Evolutionary conservation across 2,797 vertebrate species (phyloP).

Genomic region (Manis javanica): DNA sequence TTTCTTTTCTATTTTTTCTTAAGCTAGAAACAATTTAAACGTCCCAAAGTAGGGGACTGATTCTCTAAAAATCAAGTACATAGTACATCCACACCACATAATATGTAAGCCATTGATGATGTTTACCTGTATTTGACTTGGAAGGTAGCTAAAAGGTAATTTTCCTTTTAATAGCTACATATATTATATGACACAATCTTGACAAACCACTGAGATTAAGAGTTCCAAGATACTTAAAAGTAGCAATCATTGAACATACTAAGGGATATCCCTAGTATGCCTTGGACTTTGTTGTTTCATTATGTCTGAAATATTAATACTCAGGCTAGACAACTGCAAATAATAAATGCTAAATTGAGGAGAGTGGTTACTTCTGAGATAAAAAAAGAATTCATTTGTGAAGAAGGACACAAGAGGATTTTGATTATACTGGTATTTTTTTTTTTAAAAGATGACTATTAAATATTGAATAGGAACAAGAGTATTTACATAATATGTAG

Average conservation of each 20-base stretch:
- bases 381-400: background rate
- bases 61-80: constrained; percentile 1
- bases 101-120: background rate
- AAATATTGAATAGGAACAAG: constrained; percentile 10
- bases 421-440: background rate
- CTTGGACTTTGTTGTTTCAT: constrained; percentile 7
- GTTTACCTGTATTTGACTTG: background rate
- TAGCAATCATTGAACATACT: constrained; percentile 32
- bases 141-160: background rate
- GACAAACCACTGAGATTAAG: background rate
- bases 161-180: background rate
- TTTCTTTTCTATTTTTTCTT: background rate
- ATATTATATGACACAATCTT: background rate
- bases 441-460: background rate
- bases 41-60: background rate
- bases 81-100: background rate
- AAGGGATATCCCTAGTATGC: background rate
- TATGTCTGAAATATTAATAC: background rate
- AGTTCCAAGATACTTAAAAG: background rate
- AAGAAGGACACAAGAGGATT: background rate
- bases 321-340: background rate
- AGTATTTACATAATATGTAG: background rate
- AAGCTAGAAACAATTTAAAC: constrained; percentile 15
- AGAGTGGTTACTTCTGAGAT: background rate
- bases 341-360: constrained; percentile 18